phyloP scores from a whole-genome alignment of 2,888 invertebrate species.

The Philhelius pedissequus region DNA sequence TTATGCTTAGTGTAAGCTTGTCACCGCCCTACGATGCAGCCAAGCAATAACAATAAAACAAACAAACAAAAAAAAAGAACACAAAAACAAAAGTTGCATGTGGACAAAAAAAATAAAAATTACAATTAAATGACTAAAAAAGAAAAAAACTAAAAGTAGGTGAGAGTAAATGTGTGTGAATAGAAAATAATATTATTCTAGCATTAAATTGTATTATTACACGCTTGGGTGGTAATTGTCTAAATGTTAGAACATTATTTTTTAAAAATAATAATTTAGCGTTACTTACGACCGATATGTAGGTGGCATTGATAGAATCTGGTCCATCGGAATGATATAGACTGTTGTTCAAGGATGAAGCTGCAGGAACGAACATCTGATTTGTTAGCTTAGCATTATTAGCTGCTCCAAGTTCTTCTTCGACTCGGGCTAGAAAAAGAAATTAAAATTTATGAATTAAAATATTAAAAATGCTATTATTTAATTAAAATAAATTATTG shows the following conservation, averaged over 20 bases:
- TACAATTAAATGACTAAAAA: slow-evolving; percentile 51
- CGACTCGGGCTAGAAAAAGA: slow-evolving; percentile 81
- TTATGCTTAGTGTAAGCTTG: slow-evolving; percentile 84
- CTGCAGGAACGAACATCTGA: slow-evolving; percentile 81
- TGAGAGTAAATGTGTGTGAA: slow-evolving; percentile 30
- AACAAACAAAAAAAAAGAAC: slow-evolving; percentile 38
- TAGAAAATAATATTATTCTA: slow-evolving; percentile 36
- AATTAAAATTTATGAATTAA: neutral
- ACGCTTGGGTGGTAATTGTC: slow-evolving; percentile 5
- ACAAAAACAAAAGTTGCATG: slow-evolving; percentile 60
- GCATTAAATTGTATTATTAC: slow-evolving; percentile 28
- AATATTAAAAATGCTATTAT: neutral
- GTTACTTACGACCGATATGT: slow-evolving; percentile 86
- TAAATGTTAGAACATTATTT: neutral
- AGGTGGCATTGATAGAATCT: slow-evolving; percentile 83
- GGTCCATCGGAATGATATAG: slow-evolving; percentile 75
- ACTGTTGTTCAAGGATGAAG: slow-evolving; percentile 76
- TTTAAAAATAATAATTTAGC: neutral
- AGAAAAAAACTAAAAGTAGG: slow-evolving; percentile 25
- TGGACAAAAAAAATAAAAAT: slow-evolving; percentile 58
- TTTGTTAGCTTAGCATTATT: slow-evolving; percentile 81
- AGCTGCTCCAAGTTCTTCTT: slow-evolving; percentile 81
- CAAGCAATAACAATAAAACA: slow-evolving; percentile 55
- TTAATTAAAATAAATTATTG: neutral
- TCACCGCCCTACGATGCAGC: slow-evolving; percentile 82